Evolutionary conservation across 2,797 vertebrate species (phyloP).

Genomic region (Naso thynnoides): DNA sequence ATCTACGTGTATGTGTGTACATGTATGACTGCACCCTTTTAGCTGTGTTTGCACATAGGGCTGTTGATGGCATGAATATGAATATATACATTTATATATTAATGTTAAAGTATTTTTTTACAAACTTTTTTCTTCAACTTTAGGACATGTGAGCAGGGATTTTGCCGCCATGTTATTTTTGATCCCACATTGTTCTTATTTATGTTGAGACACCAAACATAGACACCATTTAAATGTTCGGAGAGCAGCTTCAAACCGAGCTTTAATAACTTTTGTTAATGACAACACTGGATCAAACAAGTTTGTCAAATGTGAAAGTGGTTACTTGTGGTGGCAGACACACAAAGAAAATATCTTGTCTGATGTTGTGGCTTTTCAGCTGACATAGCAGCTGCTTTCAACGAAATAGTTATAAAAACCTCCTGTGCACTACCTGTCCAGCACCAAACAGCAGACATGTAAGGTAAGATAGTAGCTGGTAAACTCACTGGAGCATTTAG

Average conservation of each 20-base stretch:
- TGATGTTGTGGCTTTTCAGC: no score
- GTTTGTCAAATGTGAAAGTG: no score
- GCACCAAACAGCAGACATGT: neutral
- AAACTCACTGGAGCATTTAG: neutral
- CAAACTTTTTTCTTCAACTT: no score
- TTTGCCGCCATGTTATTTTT: no score
- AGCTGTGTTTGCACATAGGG: constrained; percentile 37
- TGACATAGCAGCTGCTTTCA: constrained; percentile 1
- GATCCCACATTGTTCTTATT: no score
- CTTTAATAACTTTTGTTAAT: no score
- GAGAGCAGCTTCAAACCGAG: no score
- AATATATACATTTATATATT: constrained; percentile 17
- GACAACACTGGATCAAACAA: no score
- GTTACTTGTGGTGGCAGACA: neutral
- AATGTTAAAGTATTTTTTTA: neutral
- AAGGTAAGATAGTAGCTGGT: neutral
- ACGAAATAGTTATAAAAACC: neutral
- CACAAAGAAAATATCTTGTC: neutral
- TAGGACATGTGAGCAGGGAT: no score
- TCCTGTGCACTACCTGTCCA: neutral
- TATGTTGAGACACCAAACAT: no score
- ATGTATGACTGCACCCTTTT: constrained; percentile 24
- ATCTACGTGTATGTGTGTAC: constrained; percentile 32
- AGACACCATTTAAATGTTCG: no score
- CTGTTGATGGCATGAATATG: neutral